phyloP scores from a whole-genome alignment of 1,140 invertebrate genomes.

The Archivesica marissinica region DNA sequence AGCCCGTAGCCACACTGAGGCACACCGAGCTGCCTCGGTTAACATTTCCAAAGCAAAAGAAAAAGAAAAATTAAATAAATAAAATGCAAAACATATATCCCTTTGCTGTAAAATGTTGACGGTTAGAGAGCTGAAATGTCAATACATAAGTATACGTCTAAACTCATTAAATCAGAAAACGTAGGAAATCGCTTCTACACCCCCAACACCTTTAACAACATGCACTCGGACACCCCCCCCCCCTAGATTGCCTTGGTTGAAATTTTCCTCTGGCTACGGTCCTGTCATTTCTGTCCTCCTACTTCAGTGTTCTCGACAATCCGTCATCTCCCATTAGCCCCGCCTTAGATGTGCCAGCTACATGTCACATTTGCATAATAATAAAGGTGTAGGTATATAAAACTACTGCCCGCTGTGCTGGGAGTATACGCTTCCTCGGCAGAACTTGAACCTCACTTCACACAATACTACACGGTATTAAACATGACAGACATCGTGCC shows the following conservation, averaged over 20 bases:
- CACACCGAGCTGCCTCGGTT: background rate
- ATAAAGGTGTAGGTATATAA: constrained; percentile 19
- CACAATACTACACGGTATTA: background rate
- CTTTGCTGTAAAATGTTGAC: too few species aligned
- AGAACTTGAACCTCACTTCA: background rate
- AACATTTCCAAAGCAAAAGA: background rate
- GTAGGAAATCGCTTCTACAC: too few species aligned
- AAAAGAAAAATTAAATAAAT: background rate
- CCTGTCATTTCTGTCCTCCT: too few species aligned
- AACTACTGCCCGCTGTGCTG: background rate
- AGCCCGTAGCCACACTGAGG: too few species aligned
- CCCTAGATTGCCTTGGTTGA: background rate
- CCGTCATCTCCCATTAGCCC: background rate
- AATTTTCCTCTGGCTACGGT: background rate
- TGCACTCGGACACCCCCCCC: background rate
- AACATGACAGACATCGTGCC: background rate
- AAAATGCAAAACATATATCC: too few species aligned
- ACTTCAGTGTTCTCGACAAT: background rate
- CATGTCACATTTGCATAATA: constrained; percentile 4
- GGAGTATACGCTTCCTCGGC: background rate
- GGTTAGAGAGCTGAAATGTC: too few species aligned
- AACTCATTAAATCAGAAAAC: too few species aligned
- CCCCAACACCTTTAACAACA: background rate
- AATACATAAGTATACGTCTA: too few species aligned
- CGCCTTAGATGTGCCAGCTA: background rate